Conservation (phyloP, 2,888 invertebrate species). For the Ophion obscuratus region DNA sequence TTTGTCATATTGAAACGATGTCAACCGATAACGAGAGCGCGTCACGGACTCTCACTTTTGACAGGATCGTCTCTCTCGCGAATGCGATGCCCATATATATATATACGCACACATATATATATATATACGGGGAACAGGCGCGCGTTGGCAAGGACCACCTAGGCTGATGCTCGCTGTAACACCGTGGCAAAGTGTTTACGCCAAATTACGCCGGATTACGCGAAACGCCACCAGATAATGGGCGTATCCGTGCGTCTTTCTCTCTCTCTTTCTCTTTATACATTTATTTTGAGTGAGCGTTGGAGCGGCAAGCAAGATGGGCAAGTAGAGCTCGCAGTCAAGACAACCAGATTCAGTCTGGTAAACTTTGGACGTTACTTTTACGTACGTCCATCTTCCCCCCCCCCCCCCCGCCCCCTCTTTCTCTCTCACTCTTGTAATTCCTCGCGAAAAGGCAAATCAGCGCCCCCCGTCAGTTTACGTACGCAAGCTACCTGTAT, state of each 20-base stretch:
- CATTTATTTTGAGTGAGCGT: conserved; percentile 21
- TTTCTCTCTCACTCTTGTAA: neutral
- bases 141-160: conserved; percentile 65
- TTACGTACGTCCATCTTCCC: neutral
- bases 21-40: conserved; percentile 18
- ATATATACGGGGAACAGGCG: neutral
- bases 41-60: conserved; percentile 13
- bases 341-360: conserved; percentile 43
- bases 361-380: conserved; percentile 19
- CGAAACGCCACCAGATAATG: conserved; percentile 68
- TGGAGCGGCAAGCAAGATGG: conserved; percentile 33
- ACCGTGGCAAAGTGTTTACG: conserved; percentile 68
- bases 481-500: neutral
- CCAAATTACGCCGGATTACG: conserved; percentile 72
- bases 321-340: conserved; percentile 33
- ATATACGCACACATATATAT: too few species aligned
- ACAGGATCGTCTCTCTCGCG: neutral
- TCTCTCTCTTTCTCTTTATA: conserved; percentile 37
- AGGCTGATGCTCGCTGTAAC: conserved; percentile 56
- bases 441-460: conserved; percentile 24
- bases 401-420: conserved; percentile 6
- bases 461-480: neutral
- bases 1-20: neutral
- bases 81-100: neutral
- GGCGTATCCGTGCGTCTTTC: conserved; percentile 36